Conservation (phyloP, 2,113 vertebrate genomes). For the Prunella himalayana region DNA sequence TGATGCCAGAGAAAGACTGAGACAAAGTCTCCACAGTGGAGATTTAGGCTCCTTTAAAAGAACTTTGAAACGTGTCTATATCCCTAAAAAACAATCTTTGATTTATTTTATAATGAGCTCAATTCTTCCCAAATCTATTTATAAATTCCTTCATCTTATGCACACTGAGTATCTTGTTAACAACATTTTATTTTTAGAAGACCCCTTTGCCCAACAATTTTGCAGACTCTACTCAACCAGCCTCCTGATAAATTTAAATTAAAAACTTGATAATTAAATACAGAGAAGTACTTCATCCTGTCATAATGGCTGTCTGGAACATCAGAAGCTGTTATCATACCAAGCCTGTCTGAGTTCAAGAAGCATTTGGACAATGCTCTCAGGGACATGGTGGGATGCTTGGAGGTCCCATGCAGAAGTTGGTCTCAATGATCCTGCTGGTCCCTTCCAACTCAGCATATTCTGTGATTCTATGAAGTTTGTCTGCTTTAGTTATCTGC, state of each 20-base stretch:
- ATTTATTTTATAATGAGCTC: not conserved
- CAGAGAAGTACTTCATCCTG: conserved; percentile 9
- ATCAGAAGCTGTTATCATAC: not conserved
- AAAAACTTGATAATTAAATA: conserved; percentile 56
- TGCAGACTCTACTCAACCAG: conserved; percentile 45
- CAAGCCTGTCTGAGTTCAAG: not conserved
- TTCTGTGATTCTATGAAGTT: not conserved
- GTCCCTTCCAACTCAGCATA: not conserved
- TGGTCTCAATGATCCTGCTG: not conserved
- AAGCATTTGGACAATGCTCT: not conserved
- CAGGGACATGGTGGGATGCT: not conserved
- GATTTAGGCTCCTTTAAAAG: not conserved
- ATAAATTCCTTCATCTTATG: not conserved
- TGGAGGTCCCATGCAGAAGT: not conserved
- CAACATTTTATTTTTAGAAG: conserved; percentile 63
- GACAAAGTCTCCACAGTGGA: not conserved
- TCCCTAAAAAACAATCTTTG: not conserved
- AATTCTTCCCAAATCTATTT: not conserved
- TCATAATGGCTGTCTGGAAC: not conserved
- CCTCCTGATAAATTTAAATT: conserved; percentile 53
- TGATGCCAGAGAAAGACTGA: not conserved
- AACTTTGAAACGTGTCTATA: not conserved
- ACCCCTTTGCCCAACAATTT: conserved; percentile 47
- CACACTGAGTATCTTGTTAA: not conserved
- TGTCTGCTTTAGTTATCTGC: not conserved